Conservation (phyloP, 2,797 vertebrate genomes). For the Ambastaia sidthimunki region DNA sequence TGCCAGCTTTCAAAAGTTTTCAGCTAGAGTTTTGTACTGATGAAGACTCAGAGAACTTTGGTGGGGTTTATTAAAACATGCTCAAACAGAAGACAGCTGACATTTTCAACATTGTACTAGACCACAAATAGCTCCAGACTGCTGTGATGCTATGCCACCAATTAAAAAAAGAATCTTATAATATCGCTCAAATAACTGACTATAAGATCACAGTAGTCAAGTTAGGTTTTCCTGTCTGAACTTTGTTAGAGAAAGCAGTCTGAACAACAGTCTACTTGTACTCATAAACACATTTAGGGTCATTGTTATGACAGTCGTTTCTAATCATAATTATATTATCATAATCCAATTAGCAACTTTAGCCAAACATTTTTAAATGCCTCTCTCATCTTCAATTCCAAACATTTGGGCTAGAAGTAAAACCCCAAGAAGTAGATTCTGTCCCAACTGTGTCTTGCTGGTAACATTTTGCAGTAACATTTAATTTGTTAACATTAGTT, state of each 20-base stretch:
- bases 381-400: constrained; percentile 25
- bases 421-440: background rate
- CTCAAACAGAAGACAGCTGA: constrained; percentile 80
- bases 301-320: constrained; percentile 36
- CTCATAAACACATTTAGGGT: constrained; percentile 39
- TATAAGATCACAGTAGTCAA: constrained; percentile 69
- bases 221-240: constrained; percentile 66
- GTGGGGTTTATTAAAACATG: constrained; percentile 66
- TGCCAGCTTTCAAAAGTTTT: constrained; percentile 15
- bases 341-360: constrained; percentile 47
- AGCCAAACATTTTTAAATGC: constrained; percentile 45
- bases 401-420: constrained; percentile 15
- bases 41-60: constrained; percentile 65
- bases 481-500: too few species aligned
- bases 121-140: constrained; percentile 82
- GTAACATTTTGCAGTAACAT: background rate
- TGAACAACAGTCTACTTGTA: constrained; percentile 18
- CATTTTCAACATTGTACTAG: constrained; percentile 80
- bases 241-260: constrained; percentile 42
- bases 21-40: constrained; percentile 34
- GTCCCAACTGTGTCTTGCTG: background rate
- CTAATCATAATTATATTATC: constrained; percentile 54
- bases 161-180: constrained; percentile 74
- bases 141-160: constrained; percentile 72
- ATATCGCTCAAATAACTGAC: constrained; percentile 59